These are phyloP conservation scores for Chlorospingus semifuscus DNA, from an alignment of 2,797 vertebrate species.

Conservation along the genomic window DNA sequence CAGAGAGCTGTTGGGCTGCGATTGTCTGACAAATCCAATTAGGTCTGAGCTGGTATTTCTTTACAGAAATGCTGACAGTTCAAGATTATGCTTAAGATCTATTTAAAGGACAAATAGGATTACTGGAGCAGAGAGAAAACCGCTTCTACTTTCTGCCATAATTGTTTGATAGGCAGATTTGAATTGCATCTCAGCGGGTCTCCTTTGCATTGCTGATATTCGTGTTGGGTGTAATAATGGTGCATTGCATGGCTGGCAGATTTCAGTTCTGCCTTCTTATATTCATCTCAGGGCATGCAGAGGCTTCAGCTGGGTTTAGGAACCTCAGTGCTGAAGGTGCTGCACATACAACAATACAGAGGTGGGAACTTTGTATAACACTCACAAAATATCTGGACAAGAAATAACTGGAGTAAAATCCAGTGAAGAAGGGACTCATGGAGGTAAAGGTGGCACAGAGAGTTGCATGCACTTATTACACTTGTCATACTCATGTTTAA, in stretches of 20 bases:
- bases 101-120: conserved; percentile 44
- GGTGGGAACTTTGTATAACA: not conserved
- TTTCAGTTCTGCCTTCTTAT: not conserved
- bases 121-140: not conserved
- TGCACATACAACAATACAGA: not conserved
- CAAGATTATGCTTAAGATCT: conserved; percentile 28
- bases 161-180: not conserved
- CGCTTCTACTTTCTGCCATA: not conserved
- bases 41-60: conserved; percentile 33
- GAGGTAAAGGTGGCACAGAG: not conserved
- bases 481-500: not conserved
- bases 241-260: not conserved
- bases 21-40: conserved; percentile 59
- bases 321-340: not conserved
- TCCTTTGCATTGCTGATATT: not conserved
- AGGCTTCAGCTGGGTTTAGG: not conserved
- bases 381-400: not conserved
- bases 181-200: not conserved
- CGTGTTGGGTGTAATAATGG: not conserved
- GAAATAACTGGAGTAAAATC: not conserved
- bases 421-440: not conserved
- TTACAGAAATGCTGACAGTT: conserved; percentile 51
- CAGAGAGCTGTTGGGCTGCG: not conserved
- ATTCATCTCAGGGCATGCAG: not conserved
- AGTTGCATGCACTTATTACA: fast-evolving